These are phyloP conservation scores for Lithophane leautieri DNA, from an alignment of 2,888 invertebrate genomes.

Conservation along the genomic window DNA sequence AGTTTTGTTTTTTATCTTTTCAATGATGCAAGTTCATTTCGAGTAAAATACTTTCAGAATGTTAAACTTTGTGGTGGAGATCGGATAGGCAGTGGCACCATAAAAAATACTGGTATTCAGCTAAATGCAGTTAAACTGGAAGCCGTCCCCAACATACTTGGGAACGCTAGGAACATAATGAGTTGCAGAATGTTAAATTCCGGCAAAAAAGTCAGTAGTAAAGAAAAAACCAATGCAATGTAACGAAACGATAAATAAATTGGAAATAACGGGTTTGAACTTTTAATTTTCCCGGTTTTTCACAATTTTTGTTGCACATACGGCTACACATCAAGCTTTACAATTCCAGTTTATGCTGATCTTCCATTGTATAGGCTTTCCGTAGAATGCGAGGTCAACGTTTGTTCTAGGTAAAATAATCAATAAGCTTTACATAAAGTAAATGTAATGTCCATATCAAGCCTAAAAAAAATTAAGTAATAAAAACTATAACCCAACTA, in stretches of 20 bases:
- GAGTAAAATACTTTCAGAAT: neutral
- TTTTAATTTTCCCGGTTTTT: neutral
- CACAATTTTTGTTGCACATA: neutral
- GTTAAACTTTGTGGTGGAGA: neutral
- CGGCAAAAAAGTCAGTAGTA: neutral
- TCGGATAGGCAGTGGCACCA: neutral
- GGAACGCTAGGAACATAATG: neutral
- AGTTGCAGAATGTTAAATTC: neutral
- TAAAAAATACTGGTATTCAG: neutral
- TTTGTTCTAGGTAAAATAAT: neutral
- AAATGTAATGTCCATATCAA: slow-evolving; percentile 15
- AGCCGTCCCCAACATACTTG: neutral
- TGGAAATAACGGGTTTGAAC: neutral
- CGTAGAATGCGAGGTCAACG: no score
- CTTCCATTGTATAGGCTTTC: no score
- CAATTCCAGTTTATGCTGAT: no score
- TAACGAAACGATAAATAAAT: neutral
- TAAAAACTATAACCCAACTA: no score
- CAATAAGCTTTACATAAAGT: neutral
- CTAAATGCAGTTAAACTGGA: no score
- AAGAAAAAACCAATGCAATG: neutral
- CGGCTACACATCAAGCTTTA: no score
- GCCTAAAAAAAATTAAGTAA: no score
- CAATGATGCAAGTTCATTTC: neutral
- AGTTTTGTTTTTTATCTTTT: neutral